Base-by-base conservation (phyloP, 2,888 invertebrate genomes). In the Sthenelais limicola region DNA sequence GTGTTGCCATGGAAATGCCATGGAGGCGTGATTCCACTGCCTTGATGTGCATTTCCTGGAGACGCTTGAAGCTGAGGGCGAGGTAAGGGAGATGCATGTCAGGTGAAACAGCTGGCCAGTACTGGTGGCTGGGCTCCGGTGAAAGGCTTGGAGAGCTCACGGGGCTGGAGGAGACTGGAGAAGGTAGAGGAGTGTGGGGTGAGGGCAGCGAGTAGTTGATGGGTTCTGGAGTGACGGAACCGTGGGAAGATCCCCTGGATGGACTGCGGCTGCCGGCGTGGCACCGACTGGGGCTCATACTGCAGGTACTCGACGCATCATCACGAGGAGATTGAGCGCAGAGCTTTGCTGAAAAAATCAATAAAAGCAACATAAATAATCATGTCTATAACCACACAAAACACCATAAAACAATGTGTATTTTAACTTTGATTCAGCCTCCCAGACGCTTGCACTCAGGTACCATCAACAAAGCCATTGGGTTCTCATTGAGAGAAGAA, bases 51-150 rank as follows among this genome's bases (percentile, higher is more conserved):
- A 70, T 33, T 43, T 70, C 54, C 54, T 70, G 70, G 9, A 70
- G 54, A n/a, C 70, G 51, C n/a, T 70, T 30, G 56, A 70, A 70
- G 54, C 70, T 70, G 38, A 70, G 54, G 2, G 70, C 70, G 28
- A 70, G 56, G 54, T 26, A 70, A n/a, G 70, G 70, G 30, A 62
- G 62, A 43, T 62, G 62, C 2, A 21, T 7, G 56, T 32, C 4
- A 2, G 56, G 56, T n/a, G 56, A 56, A 3, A 3, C 24, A 15
- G 26, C 15, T 1, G 32, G 15, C 62, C 62, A 35, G 32, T 15
- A 12, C 1, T 35, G 35, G 43, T 43, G 43, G 43, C 12, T 18
- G 43, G 12, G 12, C 12, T 62, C 62, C 38, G 62, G 62, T 7
- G 56, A 56, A 18, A 28, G 30, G n/a, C 38, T 15, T 5, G 62